phyloP scores from a whole-genome alignment of 2,888 invertebrate genomes.

The Drosophila mimetica region DNA sequence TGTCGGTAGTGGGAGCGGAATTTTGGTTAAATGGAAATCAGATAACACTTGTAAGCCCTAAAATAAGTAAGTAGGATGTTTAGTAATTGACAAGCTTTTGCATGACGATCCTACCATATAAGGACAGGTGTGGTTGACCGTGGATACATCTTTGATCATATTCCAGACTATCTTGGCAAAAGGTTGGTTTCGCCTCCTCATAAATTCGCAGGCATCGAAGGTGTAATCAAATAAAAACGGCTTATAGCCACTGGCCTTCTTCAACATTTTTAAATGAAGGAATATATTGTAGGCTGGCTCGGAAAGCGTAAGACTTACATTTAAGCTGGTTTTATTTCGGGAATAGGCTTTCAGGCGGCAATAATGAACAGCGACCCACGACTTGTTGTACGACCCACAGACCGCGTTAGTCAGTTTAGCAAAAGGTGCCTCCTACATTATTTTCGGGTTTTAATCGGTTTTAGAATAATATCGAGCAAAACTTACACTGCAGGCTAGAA shows the following conservation, averaged over 20 bases:
- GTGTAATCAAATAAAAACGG: slow-evolving; percentile 28
- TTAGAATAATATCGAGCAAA: no score
- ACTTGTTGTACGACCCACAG: slow-evolving; percentile 28
- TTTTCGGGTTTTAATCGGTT: no score
- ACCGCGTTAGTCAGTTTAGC: slow-evolving; percentile 29
- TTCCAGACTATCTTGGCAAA: slow-evolving; percentile 9
- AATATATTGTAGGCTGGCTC: slow-evolving; percentile 9
- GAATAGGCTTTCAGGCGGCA: slow-evolving; percentile 29
- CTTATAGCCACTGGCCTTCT: slow-evolving; percentile 42
- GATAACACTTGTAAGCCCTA: slow-evolving; percentile 10
- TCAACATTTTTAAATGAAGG: not conserved
- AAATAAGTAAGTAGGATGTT: not conserved
- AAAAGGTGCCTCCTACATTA: not conserved
- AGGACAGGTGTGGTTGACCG: slow-evolving; percentile 41
- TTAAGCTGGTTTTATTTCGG: slow-evolving; percentile 15
- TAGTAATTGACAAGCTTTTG: no score
- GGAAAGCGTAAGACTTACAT: not conserved
- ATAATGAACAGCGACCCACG: slow-evolving; percentile 20
- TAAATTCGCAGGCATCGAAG: slow-evolving; percentile 35
- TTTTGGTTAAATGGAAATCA: not conserved
- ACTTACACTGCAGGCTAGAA: no score
- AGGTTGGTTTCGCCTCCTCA: slow-evolving; percentile 19
- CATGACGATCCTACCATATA: slow-evolving; percentile 14
- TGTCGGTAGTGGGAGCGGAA: not conserved
- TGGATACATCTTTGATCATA: slow-evolving; percentile 28